Base-by-base conservation (phyloP, 2,888 invertebrate species). In the Rhagonycha lutea region DNA sequence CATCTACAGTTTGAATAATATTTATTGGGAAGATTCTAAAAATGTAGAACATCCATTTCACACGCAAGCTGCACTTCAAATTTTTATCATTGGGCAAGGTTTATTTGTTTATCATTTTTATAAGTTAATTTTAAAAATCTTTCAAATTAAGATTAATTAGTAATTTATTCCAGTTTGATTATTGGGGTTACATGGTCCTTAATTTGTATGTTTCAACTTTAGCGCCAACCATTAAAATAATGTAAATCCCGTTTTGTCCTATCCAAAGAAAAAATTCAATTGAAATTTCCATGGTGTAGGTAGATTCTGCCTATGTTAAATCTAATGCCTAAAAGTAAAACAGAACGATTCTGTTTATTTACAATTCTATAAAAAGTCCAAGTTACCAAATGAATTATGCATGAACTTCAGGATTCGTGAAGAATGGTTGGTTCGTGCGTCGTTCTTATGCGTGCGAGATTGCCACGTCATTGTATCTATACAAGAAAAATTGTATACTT, bases 361-460 rank as follows among this genome's bases (percentile, higher is more conserved):
- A 70, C 74, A 74, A 70, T 63, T 67, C 70, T 69, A 69, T 69
- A 73, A 74, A 74, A 74, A 74, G 60, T 29, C 18, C 60, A 74
- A 69, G 74, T 70, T 70, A 61, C 47, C 69, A 47, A 65, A 74
- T 74, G 70, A 74, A 74, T 74, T 67, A 74, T 70, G 65, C 70
- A 74, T 67, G 70, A 70, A 74, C 65, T 61, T 65, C 11, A 63
- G 70, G 47, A 28, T 26, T 23, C 11, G 29, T 29, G 32, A 63
- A 68, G 63, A 23, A 47, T 65, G 63, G n/a, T n/a, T n/a, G 24
- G 10, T 26, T 65, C 18, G 63, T 65, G 63, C 24, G 23, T 24
- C 18, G 63, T 24, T 14, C 63, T 65, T 26, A 24, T 65, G 26
- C 63, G 63, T 47, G 2, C 47, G 47, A 47, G 47, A 47, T 47